Conservation (phyloP, 2,888 invertebrate genomes). For the Torymus tubicola region DNA sequence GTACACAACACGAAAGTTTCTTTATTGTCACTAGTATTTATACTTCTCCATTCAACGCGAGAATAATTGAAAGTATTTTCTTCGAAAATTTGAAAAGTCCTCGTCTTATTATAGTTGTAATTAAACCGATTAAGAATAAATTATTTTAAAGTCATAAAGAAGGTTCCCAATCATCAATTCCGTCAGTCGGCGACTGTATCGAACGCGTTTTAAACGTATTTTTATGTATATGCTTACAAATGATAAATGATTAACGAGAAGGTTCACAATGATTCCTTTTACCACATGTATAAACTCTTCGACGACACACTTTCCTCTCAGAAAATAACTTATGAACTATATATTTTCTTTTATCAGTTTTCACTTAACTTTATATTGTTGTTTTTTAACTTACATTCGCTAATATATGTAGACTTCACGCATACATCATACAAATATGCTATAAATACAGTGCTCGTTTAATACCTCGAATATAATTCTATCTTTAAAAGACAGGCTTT, state of each 20-base stretch:
- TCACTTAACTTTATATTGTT: constrained; percentile 20
- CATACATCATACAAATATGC: constrained; percentile 66
- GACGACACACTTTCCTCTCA: constrained; percentile 57
- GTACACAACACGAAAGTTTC: constrained; percentile 43
- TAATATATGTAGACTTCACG: constrained; percentile 57
- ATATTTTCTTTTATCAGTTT: constrained; percentile 47
- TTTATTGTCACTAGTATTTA: constrained; percentile 52
- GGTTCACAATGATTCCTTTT: constrained; percentile 46
- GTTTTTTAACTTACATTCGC: constrained; percentile 54
- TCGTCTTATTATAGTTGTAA: constrained; percentile 11
- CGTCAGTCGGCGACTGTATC: constrained; percentile 51
- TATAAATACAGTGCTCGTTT: constrained; percentile 69
- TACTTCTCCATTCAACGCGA: too few species aligned
- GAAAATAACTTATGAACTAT: constrained; percentile 64
- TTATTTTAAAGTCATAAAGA: constrained; percentile 13
- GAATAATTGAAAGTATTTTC: not conserved
- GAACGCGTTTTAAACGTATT: constrained; percentile 54
- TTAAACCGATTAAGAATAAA: constrained; percentile 35
- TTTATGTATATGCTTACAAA: constrained; percentile 53
- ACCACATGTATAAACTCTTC: constrained; percentile 53
- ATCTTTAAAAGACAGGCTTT: constrained; percentile 53
- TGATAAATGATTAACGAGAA: constrained; percentile 55
- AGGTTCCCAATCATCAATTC: constrained; percentile 40
- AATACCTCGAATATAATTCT: constrained; percentile 64
- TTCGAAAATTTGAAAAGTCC: constrained; percentile 24